A percentile compares a stretch with the other conserved stretches of the same genome.
Conservation (phyloP, 2,113 vertebrate species). For the Poeciliopsis occidentalis region DNA sequence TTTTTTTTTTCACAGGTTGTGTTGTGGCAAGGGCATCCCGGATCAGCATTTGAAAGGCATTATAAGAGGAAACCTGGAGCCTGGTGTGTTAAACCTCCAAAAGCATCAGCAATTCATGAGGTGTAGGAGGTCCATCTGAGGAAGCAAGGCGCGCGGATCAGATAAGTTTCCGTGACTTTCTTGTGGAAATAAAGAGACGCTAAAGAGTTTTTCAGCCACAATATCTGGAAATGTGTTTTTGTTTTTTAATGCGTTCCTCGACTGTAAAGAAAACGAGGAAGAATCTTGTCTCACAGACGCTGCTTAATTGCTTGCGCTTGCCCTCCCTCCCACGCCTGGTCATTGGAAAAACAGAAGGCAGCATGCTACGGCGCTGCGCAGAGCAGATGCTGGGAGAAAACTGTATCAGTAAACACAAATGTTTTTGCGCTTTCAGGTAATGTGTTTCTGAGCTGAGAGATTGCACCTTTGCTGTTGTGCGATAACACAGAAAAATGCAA, state of each 20-base stretch:
- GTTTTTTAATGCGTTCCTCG: not conserved
- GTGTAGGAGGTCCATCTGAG: conserved; percentile 33
- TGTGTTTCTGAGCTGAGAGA: conserved; percentile 38
- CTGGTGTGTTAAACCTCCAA: conserved; percentile 55
- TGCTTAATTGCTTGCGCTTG: conserved; percentile 1
- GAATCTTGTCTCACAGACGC: conserved; percentile 3
- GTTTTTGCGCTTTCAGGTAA: conserved; percentile 50
- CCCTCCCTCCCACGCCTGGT: conserved; percentile 19
- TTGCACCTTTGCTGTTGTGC: conserved; percentile 2
- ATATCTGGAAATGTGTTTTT: not conserved
- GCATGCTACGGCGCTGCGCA: conserved; percentile 18
- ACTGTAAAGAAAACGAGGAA: conserved; percentile 1
- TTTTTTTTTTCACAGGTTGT: conserved; percentile 23
- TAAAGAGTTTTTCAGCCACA: not conserved
- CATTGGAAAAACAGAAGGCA: conserved; percentile 38
- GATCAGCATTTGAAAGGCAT: conserved; percentile 66
- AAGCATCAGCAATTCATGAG: conserved; percentile 70
- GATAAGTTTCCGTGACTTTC: conserved; percentile 36
- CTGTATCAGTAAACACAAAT: conserved; percentile 26
- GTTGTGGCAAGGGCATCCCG: conserved; percentile 60
- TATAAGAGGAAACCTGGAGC: conserved; percentile 50
- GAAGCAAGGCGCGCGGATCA: conserved; percentile 42
- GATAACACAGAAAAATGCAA: conserved; percentile 8
- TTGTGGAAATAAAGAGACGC: conserved; percentile 29
- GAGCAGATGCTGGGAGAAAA: conserved; percentile 49